phyloP scores from a whole-genome alignment of 2,797 vertebrate species.

The Threskiornis aethiopicus region DNA sequence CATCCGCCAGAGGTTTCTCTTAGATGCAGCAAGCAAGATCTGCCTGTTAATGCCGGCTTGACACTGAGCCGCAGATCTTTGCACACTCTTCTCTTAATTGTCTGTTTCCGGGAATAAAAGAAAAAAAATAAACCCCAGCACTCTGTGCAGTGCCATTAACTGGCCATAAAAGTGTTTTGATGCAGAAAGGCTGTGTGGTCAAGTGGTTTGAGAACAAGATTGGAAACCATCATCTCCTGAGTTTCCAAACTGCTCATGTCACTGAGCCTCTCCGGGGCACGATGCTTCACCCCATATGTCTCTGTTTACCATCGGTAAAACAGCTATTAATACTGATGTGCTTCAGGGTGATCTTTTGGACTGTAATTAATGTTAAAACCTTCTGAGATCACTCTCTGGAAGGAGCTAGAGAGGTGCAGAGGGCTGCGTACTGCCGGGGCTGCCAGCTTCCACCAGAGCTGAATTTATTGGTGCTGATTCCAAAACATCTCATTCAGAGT shows the following conservation, averaged over 20 bases:
- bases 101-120: not conserved
- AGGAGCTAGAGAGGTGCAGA: not conserved
- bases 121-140: not conserved
- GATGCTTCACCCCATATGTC: not conserved
- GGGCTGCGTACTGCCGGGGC: not conserved
- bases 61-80: not conserved
- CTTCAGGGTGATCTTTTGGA: conserved; percentile 31
- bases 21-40: not conserved
- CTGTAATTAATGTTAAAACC: conserved; percentile 3
- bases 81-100: not conserved
- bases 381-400: not conserved
- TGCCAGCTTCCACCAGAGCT: not conserved
- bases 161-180: not conserved
- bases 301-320: conserved; percentile 13
- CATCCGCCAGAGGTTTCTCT: not conserved
- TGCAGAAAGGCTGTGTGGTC: not conserved
- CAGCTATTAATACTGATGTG: conserved; percentile 5
- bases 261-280: not conserved
- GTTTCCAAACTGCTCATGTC: not conserved
- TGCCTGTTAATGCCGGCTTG: not conserved
- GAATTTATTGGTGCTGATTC: not conserved
- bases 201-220: conserved; percentile 2
- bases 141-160: not conserved
- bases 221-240: not conserved
- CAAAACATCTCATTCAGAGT: not conserved